A percentile compares a stretch with the other conserved stretches of the same genome.
Conservation (phyloP, 2,888 invertebrate species). For the Patella caerulea region DNA sequence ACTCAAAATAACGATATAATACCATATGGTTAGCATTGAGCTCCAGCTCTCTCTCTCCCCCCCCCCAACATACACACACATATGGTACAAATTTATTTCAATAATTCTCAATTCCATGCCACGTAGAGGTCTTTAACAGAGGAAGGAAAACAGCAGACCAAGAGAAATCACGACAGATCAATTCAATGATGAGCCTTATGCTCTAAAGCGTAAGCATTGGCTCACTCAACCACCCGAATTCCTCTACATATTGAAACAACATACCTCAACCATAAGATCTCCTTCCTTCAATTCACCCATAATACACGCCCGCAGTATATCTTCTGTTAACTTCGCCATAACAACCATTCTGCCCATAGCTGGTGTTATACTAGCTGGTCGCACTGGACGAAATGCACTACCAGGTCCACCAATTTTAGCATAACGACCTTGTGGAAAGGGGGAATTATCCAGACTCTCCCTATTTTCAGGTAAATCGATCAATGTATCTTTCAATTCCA, state of each 20-base stretch:
- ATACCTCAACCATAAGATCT: conserved; percentile 57
- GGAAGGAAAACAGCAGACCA: too few relatives aligned
- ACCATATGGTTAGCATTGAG: too few relatives aligned
- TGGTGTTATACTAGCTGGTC: conserved; percentile 27
- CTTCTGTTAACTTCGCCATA: conserved; percentile 38
- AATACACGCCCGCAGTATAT: conserved; percentile 32
- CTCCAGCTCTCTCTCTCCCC: too few relatives aligned
- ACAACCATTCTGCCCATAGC: conserved; percentile 39
- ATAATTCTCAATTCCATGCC: too few relatives aligned
- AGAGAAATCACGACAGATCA: too few relatives aligned
- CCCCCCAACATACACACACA: too few relatives aligned
- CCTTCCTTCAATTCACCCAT: conserved; percentile 46
- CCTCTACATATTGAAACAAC: conserved; percentile 9
- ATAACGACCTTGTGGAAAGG: conserved; percentile 44
- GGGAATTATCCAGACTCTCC: not conserved
- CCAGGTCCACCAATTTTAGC: conserved; percentile 55
- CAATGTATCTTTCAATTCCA: conserved; percentile 1
- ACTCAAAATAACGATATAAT: too few relatives aligned
- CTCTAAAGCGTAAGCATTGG: not conserved
- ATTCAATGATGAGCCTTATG: too few relatives aligned
- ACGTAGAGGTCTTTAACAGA: too few relatives aligned
- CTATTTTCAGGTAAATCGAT: not conserved
- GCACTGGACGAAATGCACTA: conserved; percentile 57
- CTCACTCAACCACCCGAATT: not conserved
- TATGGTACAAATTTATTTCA: too few relatives aligned